Base-by-base conservation (phyloP, 2,797 vertebrate species). In the Echeneis naucrates region DNA sequence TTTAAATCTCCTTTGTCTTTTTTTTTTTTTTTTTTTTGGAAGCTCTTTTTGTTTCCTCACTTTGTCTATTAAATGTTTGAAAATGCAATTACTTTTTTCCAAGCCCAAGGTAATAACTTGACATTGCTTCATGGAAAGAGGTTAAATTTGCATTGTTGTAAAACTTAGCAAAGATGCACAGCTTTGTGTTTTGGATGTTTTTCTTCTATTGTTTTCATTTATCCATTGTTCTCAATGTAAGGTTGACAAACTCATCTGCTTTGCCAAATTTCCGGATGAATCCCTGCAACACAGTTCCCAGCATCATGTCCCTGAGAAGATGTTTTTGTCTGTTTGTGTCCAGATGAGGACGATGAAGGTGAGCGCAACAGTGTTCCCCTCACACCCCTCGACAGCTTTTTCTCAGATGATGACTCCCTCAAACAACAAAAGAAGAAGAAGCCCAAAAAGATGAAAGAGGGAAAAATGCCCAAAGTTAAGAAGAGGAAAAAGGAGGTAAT, bases 401-500 rank as follows among this genome's bases (percentile, higher is more conserved):
- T 97, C 33, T 88, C 96, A 0, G 96, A 97, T 33, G 96, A 95
- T 2, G 92, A 94, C 52, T 87, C 93, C 9, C 85, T 95, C 86
- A 94, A 93, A 75, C 93, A 93, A 55, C 95, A 94, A 4, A 98
- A 97, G 92, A 97, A 96, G 92, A 98, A 97, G 94, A 98, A 97
- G 83, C 76, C 95, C 51, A 96, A 96, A 93, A 98, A 98, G 90
- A 93, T 93, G 76, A 98, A 97, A 89, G 98, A 98, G 30, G 92
- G 88, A 71, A 97, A 96, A 81, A 86, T 92, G 74, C 92, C 94
- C 76, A 98, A 98, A 92, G 94, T 95, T 61, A 98, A 97, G 89
- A 95, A 96, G 89, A 96, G 94, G 92, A 98, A 97, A 93, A 98
- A 97, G 89, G 97, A 99, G 96, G 98, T 99, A 87, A 88, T 81